Evolutionary conservation across 2,797 vertebrate species (phyloP).

Genomic region (Pangasius sanitwongsei): DNA sequence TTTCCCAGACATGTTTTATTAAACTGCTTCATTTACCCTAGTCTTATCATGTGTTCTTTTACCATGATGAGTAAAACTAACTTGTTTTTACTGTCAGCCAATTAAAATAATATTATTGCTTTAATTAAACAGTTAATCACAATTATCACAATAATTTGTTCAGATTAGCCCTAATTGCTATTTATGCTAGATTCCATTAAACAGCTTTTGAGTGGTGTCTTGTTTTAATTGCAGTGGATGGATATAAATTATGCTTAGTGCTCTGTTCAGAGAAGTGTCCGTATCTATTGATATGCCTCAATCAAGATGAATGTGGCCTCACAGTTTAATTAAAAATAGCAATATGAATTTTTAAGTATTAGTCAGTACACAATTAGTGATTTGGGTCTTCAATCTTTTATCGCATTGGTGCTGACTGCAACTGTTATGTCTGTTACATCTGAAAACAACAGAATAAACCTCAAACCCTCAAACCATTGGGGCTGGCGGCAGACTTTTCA

Average conservation of each 20-base stretch:
- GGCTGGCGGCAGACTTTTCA: background rate
- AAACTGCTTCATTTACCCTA: background rate
- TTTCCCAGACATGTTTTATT: slow-evolving; percentile 6
- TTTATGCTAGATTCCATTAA: background rate
- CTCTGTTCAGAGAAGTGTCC: background rate
- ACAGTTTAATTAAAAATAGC: slow-evolving; percentile 11
- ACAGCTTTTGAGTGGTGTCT: background rate
- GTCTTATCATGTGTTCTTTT: background rate
- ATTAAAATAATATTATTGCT: slow-evolving; percentile 19
- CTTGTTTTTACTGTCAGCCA: background rate
- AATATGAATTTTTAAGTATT: slow-evolving; percentile 4
- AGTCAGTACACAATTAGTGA: background rate
- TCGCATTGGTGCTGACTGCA: background rate
- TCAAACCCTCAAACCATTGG: background rate
- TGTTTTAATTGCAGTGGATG: slow-evolving; percentile 14
- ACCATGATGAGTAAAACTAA: background rate
- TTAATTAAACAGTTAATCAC: slow-evolving; percentile 7
- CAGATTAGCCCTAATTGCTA: background rate
- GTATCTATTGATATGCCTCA: background rate
- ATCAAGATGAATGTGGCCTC: slow-evolving; percentile 4
- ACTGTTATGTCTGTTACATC: background rate
- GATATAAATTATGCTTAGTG: background rate
- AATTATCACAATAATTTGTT: background rate
- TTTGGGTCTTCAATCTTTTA: background rate
- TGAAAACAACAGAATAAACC: background rate